Evolutionary conservation across 2,888 invertebrate species (phyloP).

Genomic region (Dasypolia templi): DNA sequence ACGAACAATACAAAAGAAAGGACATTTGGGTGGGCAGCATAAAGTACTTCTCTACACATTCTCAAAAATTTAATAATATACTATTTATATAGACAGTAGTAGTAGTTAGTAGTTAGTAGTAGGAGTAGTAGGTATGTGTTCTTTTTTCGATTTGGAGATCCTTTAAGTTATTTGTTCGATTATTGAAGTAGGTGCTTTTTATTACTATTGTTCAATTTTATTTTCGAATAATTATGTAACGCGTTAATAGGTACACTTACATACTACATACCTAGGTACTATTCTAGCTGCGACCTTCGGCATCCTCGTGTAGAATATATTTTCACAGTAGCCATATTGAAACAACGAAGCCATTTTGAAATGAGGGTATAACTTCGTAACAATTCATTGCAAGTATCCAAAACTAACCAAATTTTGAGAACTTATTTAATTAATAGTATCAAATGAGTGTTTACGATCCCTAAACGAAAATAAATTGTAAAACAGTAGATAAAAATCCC

Average conservation of each 20-base stretch:
- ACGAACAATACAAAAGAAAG: too few relatives aligned
- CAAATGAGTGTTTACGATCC: not conserved
- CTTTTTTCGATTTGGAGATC: too few relatives aligned
- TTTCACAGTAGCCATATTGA: not conserved
- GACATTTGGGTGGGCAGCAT: too few relatives aligned
- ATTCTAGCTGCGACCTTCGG: not conserved
- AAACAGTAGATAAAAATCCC: constrained; percentile 34
- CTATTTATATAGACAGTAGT: too few relatives aligned
- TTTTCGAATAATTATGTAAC: not conserved
- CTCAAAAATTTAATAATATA: too few relatives aligned
- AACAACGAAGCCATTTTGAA: not conserved
- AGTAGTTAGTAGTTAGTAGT: too few relatives aligned
- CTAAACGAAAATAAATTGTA: constrained; percentile 17
- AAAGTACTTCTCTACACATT: too few relatives aligned
- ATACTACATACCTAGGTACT: not conserved
- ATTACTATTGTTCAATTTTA: too few relatives aligned
- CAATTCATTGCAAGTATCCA: not conserved
- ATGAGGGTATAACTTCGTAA: not conserved
- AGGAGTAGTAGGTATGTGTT: too few relatives aligned
- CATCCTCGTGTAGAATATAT: not conserved
- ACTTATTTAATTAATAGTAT: not conserved
- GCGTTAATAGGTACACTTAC: too few relatives aligned
- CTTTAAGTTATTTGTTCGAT: too few relatives aligned
- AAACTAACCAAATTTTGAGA: not conserved
- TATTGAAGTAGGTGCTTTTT: too few relatives aligned